Base-by-base conservation (phyloP, 2,797 vertebrate species). In the Channa striata region DNA sequence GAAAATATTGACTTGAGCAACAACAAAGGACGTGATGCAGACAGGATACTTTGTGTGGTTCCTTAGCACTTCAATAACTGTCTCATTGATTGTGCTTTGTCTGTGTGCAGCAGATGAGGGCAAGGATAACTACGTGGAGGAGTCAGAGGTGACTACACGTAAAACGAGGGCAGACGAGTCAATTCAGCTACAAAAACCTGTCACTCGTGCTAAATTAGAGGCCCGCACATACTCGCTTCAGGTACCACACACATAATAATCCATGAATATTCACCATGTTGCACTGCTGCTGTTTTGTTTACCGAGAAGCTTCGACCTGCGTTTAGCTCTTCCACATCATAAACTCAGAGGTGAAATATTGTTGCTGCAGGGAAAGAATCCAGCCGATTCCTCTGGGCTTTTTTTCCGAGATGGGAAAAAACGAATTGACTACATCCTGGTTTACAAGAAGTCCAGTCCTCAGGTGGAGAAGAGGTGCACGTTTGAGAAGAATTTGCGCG, bases 351-450 rank as follows among this genome's bases (percentile, higher is more conserved):
- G 16, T 59, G 33, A 67, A 65, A 25, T 12, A 1, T 64, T 80
- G 16, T 73, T 60, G 37, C 51, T 42, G 78, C 82, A 95, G 90
- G 89, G 93, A 74, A 95, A 93, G 87, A 94, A 88, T 76, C 89
- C 85, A 46, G 86, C 92, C 64, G 85, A 83, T 3, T 90, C 94
- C 11, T 95, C 95, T 17, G 97, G 97, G 2, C 94, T 99, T 21
- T 94, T 96, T 78, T 99, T 99, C 89, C 96, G 96, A 91, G 97
- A 99, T 49, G 98, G 98, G 30, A 99, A 97, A 91, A 99, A 98
- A 53, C 93, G 97, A 11, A 97, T 99, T 6, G 97, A 99, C 89
- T 99, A 99, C 87, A 98, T 99, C 82, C 90, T 99, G 92, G 98
- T 99, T 59, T 99, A 99, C 82, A 97, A 98, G 89, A 99, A 98